These are phyloP conservation scores for Atta texana DNA, from an alignment of 1,140 invertebrate genomes.

Conservation along the genomic window DNA sequence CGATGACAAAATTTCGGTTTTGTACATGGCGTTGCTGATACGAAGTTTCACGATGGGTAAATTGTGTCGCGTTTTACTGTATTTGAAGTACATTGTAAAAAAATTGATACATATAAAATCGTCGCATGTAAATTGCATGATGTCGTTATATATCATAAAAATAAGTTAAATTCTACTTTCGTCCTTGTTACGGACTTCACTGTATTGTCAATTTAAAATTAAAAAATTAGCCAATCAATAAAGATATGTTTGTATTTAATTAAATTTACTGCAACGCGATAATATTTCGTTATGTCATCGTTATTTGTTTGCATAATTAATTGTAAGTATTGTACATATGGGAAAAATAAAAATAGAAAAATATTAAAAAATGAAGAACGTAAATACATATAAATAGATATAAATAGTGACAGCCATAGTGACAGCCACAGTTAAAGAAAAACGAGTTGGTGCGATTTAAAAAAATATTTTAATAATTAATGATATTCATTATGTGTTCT, in stretches of 20 bases:
- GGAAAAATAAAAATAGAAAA: background rate
- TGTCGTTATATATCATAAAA: constrained; percentile 6
- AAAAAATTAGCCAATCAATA: constrained; percentile 12
- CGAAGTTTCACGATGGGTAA: constrained; percentile 54
- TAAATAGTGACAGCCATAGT: background rate
- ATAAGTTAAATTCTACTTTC: constrained; percentile 35
- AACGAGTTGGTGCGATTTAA: background rate
- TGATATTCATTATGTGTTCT: background rate
- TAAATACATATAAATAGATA: background rate
- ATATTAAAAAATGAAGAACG: background rate
- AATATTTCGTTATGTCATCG: background rate
- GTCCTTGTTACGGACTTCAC: background rate
- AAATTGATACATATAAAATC: constrained; percentile 12
- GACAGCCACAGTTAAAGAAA: background rate
- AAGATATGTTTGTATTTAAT: constrained; percentile 28
- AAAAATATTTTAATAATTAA: background rate
- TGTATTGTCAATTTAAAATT: background rate
- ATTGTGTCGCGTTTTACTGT: constrained; percentile 25
- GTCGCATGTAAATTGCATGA: background rate
- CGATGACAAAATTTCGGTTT: constrained; percentile 62
- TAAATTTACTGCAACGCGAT: constrained; percentile 3
- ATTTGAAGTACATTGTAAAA: background rate
- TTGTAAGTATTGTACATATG: background rate
- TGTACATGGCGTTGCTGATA: constrained; percentile 53
- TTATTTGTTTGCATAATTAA: background rate